phyloP scores from a whole-genome alignment of 2,797 vertebrate genomes.

The Menidia menidia region DNA sequence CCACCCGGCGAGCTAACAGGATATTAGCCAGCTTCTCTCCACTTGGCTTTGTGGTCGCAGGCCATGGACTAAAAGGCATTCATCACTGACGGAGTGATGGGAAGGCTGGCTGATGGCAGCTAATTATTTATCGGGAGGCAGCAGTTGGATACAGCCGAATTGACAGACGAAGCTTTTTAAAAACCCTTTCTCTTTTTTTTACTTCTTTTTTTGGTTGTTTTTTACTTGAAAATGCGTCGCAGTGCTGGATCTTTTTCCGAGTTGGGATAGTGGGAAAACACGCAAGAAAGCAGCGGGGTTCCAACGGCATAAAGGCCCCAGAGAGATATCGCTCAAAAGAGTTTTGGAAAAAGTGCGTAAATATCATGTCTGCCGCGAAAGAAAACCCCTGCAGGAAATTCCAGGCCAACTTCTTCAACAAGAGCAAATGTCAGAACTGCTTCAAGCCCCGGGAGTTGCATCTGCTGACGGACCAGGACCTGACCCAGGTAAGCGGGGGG shows the following conservation, averaged over 20 bases:
- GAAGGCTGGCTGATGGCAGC: constrained; percentile 69
- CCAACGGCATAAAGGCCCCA: constrained; percentile 1
- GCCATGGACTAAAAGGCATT: constrained; percentile 74
- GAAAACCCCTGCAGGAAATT: constrained; percentile 97
- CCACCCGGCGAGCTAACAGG: constrained; percentile 71
- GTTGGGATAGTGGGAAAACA: constrained; percentile 51
- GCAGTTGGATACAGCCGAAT: constrained; percentile 44
- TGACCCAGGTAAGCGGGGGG: constrained; percentile 89
- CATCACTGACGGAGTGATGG: constrained; percentile 58
- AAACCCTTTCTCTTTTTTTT: not conserved
- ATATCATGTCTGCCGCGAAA: constrained; percentile 89
- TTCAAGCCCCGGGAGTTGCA: constrained; percentile 97
- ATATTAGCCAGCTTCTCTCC: constrained; percentile 75
- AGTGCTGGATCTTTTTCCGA: constrained; percentile 49
- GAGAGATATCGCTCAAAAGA: constrained; percentile 3
- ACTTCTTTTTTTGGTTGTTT: not conserved
- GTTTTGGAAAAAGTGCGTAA: constrained; percentile 9
- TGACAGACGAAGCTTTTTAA: constrained; percentile 21
- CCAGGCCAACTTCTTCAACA: constrained; percentile 98
- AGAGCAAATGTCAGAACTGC: constrained; percentile 99
- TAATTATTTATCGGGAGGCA: constrained; percentile 64
- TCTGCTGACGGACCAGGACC: constrained; percentile 94
- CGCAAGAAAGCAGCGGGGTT: constrained; percentile 47
- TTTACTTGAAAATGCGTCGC: constrained; percentile 62
- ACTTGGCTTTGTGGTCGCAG: constrained; percentile 79